Evolutionary conservation across 2,888 invertebrate genomes (phyloP).

Genomic region (Ochropleura leucogaster): DNA sequence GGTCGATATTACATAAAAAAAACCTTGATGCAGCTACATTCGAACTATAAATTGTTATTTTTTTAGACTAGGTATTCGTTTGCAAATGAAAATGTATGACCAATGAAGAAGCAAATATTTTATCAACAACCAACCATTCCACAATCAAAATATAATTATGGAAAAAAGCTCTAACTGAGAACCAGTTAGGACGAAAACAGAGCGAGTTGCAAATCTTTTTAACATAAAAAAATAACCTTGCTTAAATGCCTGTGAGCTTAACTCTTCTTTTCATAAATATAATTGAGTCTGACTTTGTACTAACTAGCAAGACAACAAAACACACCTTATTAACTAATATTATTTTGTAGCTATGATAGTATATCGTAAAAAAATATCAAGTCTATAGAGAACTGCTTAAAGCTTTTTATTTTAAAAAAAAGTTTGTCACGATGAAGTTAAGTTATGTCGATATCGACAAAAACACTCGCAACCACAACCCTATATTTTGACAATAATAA

Average conservation of each 20-base stretch:
- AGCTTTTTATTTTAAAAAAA: background rate
- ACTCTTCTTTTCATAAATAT: background rate
- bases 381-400: too few species aligned
- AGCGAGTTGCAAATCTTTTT: too few species aligned
- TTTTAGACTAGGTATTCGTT: background rate
- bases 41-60: background rate
- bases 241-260: background rate
- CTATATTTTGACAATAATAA: slow-evolving; percentile 74
- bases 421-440: background rate
- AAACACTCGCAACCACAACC: slow-evolving; percentile 54
- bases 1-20: background rate
- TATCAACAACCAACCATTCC: background rate
- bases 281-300: background rate
- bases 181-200: too few species aligned
- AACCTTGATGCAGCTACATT: background rate
- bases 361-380: too few species aligned
- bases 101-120: background rate
- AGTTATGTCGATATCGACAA: slow-evolving; percentile 32
- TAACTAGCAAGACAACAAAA: background rate
- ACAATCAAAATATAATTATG: background rate
- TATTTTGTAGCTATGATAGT: too few species aligned
- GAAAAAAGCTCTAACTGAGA: background rate
- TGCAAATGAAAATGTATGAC: background rate
- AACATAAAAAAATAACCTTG: background rate
- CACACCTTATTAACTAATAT: too few species aligned